phyloP scores from a whole-genome alignment of 2,888 invertebrate species.

The Invenusta paracnida region DNA sequence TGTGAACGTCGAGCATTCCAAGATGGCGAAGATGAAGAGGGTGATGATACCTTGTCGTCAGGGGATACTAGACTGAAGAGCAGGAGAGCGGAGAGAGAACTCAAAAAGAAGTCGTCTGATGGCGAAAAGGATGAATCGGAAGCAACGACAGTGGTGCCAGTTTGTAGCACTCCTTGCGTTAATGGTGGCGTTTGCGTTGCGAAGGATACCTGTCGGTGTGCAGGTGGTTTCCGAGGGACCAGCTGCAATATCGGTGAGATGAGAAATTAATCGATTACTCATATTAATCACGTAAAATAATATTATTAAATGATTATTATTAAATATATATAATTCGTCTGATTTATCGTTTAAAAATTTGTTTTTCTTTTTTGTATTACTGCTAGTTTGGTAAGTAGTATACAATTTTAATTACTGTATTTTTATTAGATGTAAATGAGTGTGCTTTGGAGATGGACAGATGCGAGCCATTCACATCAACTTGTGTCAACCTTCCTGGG shows the following conservation, averaged over 20 bases:
- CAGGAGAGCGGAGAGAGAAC: neutral
- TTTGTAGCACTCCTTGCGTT: neutral
- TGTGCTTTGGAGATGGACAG: neutral
- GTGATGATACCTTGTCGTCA: no score
- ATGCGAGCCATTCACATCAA: neutral
- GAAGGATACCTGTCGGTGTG: neutral
- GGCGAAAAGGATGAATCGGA: neutral
- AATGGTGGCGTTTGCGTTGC: neutral
- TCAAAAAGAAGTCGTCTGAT: no score
- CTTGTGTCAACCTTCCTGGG: neutral
- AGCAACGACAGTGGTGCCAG: neutral
- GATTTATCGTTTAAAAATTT: no score
- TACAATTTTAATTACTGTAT: neutral
- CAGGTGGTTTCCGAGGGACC: neutral
- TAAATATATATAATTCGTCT: no score
- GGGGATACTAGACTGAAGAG: no score
- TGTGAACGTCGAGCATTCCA: neutral
- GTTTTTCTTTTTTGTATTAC: no score
- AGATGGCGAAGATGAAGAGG: no score
- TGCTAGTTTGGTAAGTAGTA: neutral
- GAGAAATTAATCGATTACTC: neutral
- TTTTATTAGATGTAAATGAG: neutral
- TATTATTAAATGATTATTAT: no score
- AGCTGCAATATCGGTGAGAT: neutral
- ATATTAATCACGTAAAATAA: neutral